phyloP scores from a whole-genome alignment of 2,113 vertebrate species.

The Podocnemis expansa region DNA sequence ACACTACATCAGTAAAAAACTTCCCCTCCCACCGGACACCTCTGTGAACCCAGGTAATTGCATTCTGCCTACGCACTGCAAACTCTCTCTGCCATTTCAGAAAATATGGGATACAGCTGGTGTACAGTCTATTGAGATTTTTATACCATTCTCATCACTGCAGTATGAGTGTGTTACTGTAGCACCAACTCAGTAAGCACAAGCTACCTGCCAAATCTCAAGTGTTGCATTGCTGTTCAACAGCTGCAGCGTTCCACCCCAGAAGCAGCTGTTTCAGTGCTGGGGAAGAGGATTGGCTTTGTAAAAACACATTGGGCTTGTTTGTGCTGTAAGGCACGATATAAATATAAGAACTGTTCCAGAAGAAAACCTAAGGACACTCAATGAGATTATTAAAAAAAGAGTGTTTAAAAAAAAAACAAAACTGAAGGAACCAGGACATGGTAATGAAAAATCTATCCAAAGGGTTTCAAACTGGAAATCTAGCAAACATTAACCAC shows the following conservation, averaged over 20 bases:
- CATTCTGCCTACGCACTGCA: not conserved
- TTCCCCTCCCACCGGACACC: not conserved
- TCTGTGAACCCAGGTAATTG: not conserved
- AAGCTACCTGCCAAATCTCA: not conserved
- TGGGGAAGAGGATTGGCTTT: not conserved
- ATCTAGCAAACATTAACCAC: not conserved
- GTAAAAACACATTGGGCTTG: accelerated
- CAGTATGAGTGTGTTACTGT: not conserved
- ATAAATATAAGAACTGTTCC: not conserved
- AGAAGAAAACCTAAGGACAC: not conserved
- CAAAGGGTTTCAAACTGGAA: not conserved
- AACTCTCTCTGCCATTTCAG: not conserved
- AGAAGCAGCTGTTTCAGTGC: accelerated
- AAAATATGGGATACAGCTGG: not conserved
- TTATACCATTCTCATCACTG: not conserved
- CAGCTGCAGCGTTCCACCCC: not conserved
- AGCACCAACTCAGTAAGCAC: accelerated
- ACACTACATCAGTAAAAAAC: not conserved
- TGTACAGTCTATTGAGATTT: not conserved
- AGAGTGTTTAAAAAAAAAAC: not conserved
- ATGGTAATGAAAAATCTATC: not conserved
- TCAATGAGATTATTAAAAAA: accelerated
- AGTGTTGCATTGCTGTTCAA: not conserved
- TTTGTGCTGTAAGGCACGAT: accelerated
- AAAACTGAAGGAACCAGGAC: not conserved